Percentiles rank a stretch among this genome's conserved stretches.
Conservation (phyloP, 1,140 invertebrate species). For the Idris sp. region DNA sequence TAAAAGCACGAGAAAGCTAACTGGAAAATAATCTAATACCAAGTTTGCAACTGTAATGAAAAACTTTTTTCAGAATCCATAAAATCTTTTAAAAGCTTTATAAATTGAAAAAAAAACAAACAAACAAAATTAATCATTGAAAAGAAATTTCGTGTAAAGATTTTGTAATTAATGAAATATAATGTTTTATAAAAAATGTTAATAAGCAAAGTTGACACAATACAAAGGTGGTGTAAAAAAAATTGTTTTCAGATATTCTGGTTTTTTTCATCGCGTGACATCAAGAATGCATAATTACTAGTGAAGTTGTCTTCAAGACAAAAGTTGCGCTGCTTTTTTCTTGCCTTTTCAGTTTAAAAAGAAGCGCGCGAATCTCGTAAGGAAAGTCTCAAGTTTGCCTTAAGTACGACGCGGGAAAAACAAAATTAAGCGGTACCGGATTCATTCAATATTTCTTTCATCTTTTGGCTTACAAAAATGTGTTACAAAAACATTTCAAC, state of each 20-base stretch:
- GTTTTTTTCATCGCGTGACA: slow-evolving; percentile 19
- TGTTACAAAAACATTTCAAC: slow-evolving; percentile 25
- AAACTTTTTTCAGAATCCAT: too few relatives aligned
- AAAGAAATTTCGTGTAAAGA: too few relatives aligned
- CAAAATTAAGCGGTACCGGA: slow-evolving; percentile 27
- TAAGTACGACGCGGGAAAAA: slow-evolving; percentile 21
- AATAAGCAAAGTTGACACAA: too few relatives aligned
- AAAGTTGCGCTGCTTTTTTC: slow-evolving; percentile 22
- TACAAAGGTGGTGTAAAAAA: slow-evolving; percentile 15
- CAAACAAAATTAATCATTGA: too few relatives aligned
- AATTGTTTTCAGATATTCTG: too few relatives aligned
- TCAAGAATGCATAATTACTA: slow-evolving; percentile 26
- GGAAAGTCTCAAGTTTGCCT: slow-evolving; percentile 27
- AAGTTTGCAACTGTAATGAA: too few relatives aligned
- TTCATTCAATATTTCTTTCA: slow-evolving; percentile 40
- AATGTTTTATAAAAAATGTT: too few relatives aligned
- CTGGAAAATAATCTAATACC: too few relatives aligned
- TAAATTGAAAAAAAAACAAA: too few relatives aligned
- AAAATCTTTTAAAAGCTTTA: too few relatives aligned
- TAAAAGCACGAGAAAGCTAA: background rate
- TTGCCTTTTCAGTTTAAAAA: slow-evolving; percentile 6
- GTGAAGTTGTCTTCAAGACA: slow-evolving; percentile 19
- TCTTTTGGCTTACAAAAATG: slow-evolving; percentile 26
- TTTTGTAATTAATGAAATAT: too few relatives aligned
- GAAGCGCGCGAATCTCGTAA: slow-evolving; percentile 8